These are phyloP conservation scores for Albula glossodonta DNA, from an alignment of 2,113 vertebrate species.

Conservation along the genomic window DNA sequence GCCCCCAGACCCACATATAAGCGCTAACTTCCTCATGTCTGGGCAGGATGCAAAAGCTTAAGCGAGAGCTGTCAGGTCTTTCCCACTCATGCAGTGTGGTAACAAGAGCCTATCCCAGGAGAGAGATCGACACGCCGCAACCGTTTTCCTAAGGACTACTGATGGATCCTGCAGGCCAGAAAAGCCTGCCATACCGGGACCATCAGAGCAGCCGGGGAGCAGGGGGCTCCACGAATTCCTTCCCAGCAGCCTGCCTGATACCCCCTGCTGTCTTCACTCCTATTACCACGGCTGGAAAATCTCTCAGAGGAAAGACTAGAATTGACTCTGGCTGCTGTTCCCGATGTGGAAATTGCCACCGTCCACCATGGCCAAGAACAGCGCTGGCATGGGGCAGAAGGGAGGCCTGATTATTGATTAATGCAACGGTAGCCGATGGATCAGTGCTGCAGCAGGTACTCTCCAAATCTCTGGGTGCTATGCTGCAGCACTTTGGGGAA, in stretches of 20 bases:
- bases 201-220: neutral
- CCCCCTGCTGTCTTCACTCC: neutral
- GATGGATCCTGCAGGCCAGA: too few relatives aligned
- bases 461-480: neutral
- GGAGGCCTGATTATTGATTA: constrained; percentile 56
- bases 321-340: constrained; percentile 70
- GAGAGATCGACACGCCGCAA: neutral
- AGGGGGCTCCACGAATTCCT: neutral
- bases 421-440: constrained; percentile 55
- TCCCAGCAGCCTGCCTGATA: neutral
- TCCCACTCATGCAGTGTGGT: neutral
- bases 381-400: constrained; percentile 58
- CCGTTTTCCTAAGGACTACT: too few relatives aligned
- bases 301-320: constrained; percentile 44
- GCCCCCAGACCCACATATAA: neutral
- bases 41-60: neutral
- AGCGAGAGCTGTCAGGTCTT: neutral
- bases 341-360: constrained; percentile 57
- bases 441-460: constrained; percentile 30
- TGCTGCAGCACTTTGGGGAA: neutral
- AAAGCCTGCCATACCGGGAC: neutral
- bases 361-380: constrained; percentile 56
- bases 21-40: neutral
- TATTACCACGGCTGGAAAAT: constrained; percentile 37
- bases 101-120: neutral